Evolutionary conservation across 2,113 vertebrate genomes (phyloP).

Genomic region (Uria lomvia): DNA sequence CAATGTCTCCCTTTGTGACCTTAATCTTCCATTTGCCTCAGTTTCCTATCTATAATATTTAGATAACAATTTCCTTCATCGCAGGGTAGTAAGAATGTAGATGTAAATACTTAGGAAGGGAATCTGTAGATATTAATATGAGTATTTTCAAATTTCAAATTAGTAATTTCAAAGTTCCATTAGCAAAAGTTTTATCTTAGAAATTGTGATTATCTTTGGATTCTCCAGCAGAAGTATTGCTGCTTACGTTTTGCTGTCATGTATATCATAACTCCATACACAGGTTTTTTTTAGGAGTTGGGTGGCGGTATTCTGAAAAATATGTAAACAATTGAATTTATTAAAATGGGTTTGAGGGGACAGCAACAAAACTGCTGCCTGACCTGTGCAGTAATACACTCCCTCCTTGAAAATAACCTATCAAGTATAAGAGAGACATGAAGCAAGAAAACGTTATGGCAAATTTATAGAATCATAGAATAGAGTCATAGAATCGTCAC

Average conservation of each 20-base stretch:
- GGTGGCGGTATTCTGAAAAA: neutral
- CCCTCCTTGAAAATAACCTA: conserved; percentile 27
- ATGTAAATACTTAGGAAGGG: neutral
- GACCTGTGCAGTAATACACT: neutral
- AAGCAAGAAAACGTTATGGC: neutral
- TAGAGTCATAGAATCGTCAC: no score
- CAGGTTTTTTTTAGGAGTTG: neutral
- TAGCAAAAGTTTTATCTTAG: neutral
- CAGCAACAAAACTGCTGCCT: neutral
- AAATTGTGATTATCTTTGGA: neutral
- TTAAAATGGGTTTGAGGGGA: neutral
- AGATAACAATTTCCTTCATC: neutral
- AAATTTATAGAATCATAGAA: conserved; percentile 3
- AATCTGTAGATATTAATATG: neutral
- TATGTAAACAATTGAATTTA: neutral
- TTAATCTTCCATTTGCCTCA: neutral
- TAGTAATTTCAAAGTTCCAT: neutral
- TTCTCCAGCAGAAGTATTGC: neutral
- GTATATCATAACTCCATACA: neutral
- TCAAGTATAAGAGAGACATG: neutral
- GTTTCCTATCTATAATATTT: neutral
- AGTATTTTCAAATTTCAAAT: no score
- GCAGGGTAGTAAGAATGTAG: neutral
- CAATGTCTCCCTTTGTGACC: neutral
- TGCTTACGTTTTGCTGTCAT: neutral